These are phyloP conservation scores for Thunnus maccoyii DNA, from an alignment of 2,113 vertebrate genomes.

Conservation along the genomic window DNA sequence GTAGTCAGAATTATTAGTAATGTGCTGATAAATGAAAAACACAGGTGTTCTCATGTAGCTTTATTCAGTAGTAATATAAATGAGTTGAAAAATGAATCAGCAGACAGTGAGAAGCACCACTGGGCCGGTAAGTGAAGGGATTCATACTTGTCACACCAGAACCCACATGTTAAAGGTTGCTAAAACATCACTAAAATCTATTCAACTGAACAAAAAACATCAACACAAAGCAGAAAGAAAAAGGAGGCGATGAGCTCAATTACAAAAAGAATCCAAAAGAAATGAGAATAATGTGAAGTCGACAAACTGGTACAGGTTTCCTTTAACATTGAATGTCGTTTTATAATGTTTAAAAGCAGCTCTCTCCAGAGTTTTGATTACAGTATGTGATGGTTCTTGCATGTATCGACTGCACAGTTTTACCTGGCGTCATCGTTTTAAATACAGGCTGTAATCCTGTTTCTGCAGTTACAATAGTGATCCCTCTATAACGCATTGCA, in stretches of 20 bases:
- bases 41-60: conserved; percentile 76
- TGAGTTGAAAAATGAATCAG: conserved; percentile 75
- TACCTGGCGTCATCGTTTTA: not conserved
- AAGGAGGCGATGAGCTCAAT: conserved; percentile 13
- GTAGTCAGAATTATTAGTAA: no score
- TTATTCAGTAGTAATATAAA: conserved; percentile 94
- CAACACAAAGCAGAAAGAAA: conserved; percentile 53
- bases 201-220: conserved; percentile 62
- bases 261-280: conserved; percentile 40
- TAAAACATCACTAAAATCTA: conserved; percentile 60
- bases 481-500: not conserved
- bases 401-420: conserved; percentile 4
- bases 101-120: conserved; percentile 73
- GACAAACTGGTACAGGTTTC: conserved; percentile 13
- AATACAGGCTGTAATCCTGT: not conserved
- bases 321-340: conserved; percentile 2
- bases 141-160: conserved; percentile 65
- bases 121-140: conserved; percentile 52
- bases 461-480: conserved; percentile 29
- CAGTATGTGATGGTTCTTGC: conserved; percentile 15
- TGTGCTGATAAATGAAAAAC: not conserved
- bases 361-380: conserved; percentile 13
- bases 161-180: conserved; percentile 54
- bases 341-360: conserved; percentile 13
- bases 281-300: not conserved